Base-by-base conservation (phyloP, 2,113 vertebrate species). In the Leucopsar rothschildi region DNA sequence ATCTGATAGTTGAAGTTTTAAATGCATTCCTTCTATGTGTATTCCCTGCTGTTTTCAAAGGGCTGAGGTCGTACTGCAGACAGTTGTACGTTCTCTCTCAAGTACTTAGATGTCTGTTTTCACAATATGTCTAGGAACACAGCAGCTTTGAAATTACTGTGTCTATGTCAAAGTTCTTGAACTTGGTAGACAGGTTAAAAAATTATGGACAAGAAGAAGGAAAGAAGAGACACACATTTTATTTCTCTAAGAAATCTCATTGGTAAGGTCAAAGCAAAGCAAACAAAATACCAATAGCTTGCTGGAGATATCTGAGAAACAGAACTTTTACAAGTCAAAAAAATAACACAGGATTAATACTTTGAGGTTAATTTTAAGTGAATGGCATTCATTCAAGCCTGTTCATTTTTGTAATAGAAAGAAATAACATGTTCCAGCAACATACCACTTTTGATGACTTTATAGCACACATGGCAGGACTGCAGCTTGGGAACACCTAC, bases 141-240 rank as follows among this genome's bases (percentile, higher is more conserved):
- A 70, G 27, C 31, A 69, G 39, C 59, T 92, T 81, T 83, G 59
- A 92, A 93, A 90, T 1, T 8, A 53, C 49, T 35, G 9, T 27
- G 17, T 82, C 49, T 77, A 7, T 66, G 59, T 86, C 59, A 88
- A 90, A 57, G 55, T 83, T 80, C 8, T 47, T 90, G 79, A 88
- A 88, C n/a, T 81, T 66, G 21, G 68, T 77, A 56, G 50, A 81
- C 35, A 80, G 42, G n/a, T 93, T 92, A 80, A 94, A 96, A 94
- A 88, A 85, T 28, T 73, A 66, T 16, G 27, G 59, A 73, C 55
- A 77, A 76, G 50, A 9, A 49, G 84, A 77, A 24, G 11, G 15
- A 33, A 80, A 31, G 15, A 17, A 56, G 31, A 81, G 53, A 25
- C 2, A 64, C 27, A 42, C 23, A 33, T 77, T 79, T 65, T 90